These are phyloP conservation scores for Mystacornis crossleyi DNA, from an alignment of 2,113 vertebrate species.

Conservation along the genomic window DNA sequence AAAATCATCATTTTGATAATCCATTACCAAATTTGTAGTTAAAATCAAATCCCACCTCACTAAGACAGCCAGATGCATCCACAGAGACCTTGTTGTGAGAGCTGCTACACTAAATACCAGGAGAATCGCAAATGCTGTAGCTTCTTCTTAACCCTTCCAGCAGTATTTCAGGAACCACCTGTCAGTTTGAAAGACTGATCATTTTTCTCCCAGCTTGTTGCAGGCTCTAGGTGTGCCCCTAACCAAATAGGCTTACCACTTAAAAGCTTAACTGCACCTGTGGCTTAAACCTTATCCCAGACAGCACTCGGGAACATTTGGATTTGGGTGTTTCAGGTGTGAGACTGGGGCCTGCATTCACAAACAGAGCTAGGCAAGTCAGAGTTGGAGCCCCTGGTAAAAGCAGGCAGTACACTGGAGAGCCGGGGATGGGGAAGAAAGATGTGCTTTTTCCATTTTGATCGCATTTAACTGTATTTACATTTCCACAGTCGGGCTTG, in stretches of 20 bases:
- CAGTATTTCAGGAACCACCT: conserved; percentile 35
- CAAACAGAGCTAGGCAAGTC: not conserved
- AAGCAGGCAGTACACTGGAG: not conserved
- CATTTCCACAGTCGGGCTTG: not conserved
- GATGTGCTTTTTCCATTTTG: not conserved
- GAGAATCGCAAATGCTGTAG: conserved; percentile 19
- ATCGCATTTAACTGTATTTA: conserved; percentile 27
- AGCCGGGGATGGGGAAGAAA: not conserved
- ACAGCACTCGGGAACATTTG: conserved; percentile 2
- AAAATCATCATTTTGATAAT: conserved; percentile 25
- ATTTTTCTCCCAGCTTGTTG: conserved; percentile 7
- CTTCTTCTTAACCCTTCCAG: conserved; percentile 54
- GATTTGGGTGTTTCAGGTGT: conserved; percentile 48
- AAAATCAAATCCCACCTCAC: conserved; percentile 43
- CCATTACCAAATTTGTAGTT: conserved; percentile 2
- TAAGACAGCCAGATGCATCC: not conserved
- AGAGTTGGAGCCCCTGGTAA: not conserved
- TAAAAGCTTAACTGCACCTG: conserved; percentile 65
- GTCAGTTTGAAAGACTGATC: conserved; percentile 28
- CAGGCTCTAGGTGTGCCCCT: conserved; percentile 53
- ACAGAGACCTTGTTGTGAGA: not conserved
- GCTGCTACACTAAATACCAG: conserved; percentile 44
- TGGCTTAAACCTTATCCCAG: conserved; percentile 60
- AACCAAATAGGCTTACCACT: conserved; percentile 52
- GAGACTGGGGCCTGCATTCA: not conserved